Conservation (phyloP, 2,797 vertebrate species). For the Phyllotis vaccarum region DNA sequence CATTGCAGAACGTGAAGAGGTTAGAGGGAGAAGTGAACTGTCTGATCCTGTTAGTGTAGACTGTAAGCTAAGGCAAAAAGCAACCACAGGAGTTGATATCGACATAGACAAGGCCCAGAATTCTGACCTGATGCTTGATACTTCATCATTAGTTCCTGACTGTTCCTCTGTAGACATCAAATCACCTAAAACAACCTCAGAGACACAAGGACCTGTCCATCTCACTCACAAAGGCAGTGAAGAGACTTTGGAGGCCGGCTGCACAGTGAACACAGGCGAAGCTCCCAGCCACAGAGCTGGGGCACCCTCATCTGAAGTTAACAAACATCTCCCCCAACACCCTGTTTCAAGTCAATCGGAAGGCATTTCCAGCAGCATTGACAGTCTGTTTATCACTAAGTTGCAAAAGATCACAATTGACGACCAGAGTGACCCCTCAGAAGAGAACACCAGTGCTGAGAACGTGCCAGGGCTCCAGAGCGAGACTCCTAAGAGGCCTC, state of each 20-base stretch:
- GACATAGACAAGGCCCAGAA: neutral
- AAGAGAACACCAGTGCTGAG: constrained; percentile 68
- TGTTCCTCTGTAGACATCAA: constrained; percentile 41
- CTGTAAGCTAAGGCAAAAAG: constrained; percentile 85
- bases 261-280: neutral
- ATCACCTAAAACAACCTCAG: constrained; percentile 26
- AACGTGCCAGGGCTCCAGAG: constrained; percentile 72
- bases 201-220: neutral
- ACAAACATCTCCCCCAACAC: neutral
- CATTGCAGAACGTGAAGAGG: constrained; percentile 89
- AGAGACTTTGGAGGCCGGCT: neutral
- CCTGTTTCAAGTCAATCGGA: constrained; percentile 42
- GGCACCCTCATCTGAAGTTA: neutral
- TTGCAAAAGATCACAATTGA: constrained; percentile 90
- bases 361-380: constrained; percentile 80
- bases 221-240: neutral
- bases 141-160: constrained; percentile 55
- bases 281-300: neutral
- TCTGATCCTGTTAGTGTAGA: constrained; percentile 89
- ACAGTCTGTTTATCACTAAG: constrained; percentile 87
- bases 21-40: constrained; percentile 86
- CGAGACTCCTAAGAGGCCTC: constrained; percentile 87
- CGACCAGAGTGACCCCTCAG: constrained; percentile 58
- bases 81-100: neutral
- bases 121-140: constrained; percentile 67